These are phyloP conservation scores for Poicephalus gulielmi DNA, from an alignment of 2,113 vertebrate genomes.

Conservation along the genomic window DNA sequence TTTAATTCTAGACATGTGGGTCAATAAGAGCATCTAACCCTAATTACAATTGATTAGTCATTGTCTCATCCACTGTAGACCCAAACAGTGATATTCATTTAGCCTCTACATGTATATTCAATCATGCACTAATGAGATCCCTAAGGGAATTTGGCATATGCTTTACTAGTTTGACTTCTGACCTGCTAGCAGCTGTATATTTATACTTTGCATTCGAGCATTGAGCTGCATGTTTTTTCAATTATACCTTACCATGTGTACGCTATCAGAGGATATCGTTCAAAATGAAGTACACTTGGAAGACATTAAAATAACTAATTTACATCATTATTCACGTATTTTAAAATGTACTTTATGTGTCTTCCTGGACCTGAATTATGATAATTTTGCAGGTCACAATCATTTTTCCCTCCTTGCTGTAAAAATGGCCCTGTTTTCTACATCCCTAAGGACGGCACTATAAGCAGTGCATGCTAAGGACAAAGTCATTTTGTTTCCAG, in stretches of 20 bases:
- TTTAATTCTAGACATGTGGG: conserved; percentile 72
- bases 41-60: conserved; percentile 82
- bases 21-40: conserved; percentile 73
- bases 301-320: conserved; percentile 83
- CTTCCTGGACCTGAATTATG: conserved; percentile 66
- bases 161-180: conserved; percentile 79
- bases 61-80: conserved; percentile 76
- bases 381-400: conserved; percentile 71
- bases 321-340: conserved; percentile 78
- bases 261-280: conserved; percentile 76
- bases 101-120: conserved; percentile 75
- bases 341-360: conserved; percentile 71
- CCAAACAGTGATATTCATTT: conserved; percentile 79
- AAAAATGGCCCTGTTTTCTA: conserved; percentile 34
- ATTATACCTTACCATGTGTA: conserved; percentile 80
- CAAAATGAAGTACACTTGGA: conserved; percentile 82
- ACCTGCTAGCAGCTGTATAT: conserved; percentile 80
- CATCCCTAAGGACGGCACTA: background rate
- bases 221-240: conserved; percentile 80
- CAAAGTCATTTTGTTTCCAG: conserved; percentile 4
- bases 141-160: conserved; percentile 73
- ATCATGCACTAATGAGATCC: conserved; percentile 81
- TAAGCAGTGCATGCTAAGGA: background rate
- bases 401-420: conserved; percentile 6
- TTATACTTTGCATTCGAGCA: conserved; percentile 77